phyloP scores from a whole-genome alignment of 2,888 invertebrate genomes.

The Parasteatoda lunata region DNA sequence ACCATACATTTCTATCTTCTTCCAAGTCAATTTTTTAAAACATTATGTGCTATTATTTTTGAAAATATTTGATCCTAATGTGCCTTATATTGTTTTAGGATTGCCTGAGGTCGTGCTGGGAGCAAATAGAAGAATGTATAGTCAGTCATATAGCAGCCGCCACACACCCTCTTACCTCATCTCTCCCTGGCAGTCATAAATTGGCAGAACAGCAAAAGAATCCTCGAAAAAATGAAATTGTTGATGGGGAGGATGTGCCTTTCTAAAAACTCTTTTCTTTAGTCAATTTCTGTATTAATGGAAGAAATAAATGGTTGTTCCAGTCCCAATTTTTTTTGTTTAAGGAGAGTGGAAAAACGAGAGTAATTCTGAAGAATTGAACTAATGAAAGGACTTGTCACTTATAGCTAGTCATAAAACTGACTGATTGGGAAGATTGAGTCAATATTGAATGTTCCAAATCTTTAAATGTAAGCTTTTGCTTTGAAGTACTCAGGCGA shows the following conservation, averaged over 20 bases:
- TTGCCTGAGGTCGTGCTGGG: conserved; percentile 84
- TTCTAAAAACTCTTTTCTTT: conserved; percentile 12
- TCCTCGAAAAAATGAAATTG: neutral
- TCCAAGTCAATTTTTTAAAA: neutral
- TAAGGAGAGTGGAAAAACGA: neutral
- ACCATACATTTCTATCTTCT: neutral
- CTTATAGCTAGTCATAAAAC: conserved; percentile 65
- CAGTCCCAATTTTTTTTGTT: neutral
- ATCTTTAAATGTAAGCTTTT: neutral
- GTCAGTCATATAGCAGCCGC: conserved; percentile 74
- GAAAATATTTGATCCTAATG: neutral
- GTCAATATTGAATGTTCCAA: conserved; percentile 20
- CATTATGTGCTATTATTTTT: neutral
- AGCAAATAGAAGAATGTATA: conserved; percentile 87
- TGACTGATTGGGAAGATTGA: conserved; percentile 41
- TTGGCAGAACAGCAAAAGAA: conserved; percentile 56
- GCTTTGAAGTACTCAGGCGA: neutral
- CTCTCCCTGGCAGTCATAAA: conserved; percentile 49
- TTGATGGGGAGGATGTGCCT: conserved; percentile 37
- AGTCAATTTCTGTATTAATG: neutral
- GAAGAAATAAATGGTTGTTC: conserved; percentile 1
- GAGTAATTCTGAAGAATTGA: neutral
- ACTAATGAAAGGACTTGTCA: conserved; percentile 24
- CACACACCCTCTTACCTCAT: conserved; percentile 16
- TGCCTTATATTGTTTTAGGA: conserved; percentile 80